Conservation (phyloP, 2,888 invertebrate species). For the Panzeria rudis region DNA sequence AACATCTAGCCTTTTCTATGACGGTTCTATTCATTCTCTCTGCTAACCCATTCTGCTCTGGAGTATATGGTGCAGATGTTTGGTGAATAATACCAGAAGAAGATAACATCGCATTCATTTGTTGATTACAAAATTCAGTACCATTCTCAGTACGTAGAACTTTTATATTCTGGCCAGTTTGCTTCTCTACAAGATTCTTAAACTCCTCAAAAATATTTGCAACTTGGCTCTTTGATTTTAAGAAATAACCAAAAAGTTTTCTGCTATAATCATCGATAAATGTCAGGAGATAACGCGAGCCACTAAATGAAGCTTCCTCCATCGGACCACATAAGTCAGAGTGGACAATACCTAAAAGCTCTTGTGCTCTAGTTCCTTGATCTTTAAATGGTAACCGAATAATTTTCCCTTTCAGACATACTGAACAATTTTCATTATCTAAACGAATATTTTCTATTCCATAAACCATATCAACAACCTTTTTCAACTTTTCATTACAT, state of each 20-base stretch:
- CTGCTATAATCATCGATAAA: slow-evolving; percentile 22
- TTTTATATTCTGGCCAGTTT: too few relatives aligned
- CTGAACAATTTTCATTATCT: neutral
- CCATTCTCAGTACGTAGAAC: too few relatives aligned
- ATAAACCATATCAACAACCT: neutral
- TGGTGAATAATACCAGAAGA: slow-evolving; percentile 7
- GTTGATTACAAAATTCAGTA: slow-evolving; percentile 2
- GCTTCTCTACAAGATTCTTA: neutral
- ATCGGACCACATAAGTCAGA: slow-evolving; percentile 15
- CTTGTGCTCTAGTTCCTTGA: neutral
- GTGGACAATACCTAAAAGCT: neutral
- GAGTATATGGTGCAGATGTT: neutral
- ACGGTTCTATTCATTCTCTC: slow-evolving; percentile 49
- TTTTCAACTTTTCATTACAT: neutral
- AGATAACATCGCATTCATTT: slow-evolving; percentile 4
- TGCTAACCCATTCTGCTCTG: slow-evolving; percentile 42
- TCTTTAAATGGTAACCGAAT: neutral
- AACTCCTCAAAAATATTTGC: neutral
- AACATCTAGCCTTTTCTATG: too few relatives aligned
- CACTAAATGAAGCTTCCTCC: neutral
- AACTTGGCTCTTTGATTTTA: slow-evolving; percentile 49
- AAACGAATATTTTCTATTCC: neutral
- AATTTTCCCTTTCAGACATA: slow-evolving; percentile 1
- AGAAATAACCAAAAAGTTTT: slow-evolving; percentile 14
- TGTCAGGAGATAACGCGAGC: neutral